Conservation (phyloP, 2,113 vertebrate genomes). For the Tragelaphus strepsiceros region DNA sequence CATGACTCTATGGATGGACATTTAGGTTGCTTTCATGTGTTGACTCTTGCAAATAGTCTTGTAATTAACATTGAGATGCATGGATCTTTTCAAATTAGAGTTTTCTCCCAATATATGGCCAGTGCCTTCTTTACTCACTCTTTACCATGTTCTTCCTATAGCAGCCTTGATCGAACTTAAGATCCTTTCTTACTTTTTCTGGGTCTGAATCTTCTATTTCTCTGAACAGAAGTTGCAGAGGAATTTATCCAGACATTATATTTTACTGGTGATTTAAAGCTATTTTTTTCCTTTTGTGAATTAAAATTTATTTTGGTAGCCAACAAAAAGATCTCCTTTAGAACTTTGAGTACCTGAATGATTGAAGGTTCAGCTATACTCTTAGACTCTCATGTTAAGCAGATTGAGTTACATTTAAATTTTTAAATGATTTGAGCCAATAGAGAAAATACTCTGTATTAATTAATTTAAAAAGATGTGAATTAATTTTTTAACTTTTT, state of each 20-base stretch:
- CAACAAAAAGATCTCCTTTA: background rate
- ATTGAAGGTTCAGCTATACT: background rate
- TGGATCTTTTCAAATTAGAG: background rate
- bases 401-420: background rate
- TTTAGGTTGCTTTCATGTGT: background rate
- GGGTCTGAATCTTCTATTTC: background rate
- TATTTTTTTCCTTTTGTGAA: background rate
- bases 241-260: background rate
- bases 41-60: background rate
- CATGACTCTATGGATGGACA: background rate
- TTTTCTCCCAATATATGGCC: background rate
- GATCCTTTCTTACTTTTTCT: background rate
- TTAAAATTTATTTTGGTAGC: background rate
- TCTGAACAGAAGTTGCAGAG: background rate
- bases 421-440: background rate
- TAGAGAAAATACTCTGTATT: background rate
- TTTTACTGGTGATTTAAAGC: background rate
- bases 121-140: background rate
- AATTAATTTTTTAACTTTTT: background rate
- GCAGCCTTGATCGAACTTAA: background rate
- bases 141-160: background rate
- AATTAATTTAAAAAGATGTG: background rate
- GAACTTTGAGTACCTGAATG: background rate
- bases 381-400: background rate
- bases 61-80: background rate